phyloP scores from a whole-genome alignment of 2,888 invertebrate genomes.

The Noctua janthe region DNA sequence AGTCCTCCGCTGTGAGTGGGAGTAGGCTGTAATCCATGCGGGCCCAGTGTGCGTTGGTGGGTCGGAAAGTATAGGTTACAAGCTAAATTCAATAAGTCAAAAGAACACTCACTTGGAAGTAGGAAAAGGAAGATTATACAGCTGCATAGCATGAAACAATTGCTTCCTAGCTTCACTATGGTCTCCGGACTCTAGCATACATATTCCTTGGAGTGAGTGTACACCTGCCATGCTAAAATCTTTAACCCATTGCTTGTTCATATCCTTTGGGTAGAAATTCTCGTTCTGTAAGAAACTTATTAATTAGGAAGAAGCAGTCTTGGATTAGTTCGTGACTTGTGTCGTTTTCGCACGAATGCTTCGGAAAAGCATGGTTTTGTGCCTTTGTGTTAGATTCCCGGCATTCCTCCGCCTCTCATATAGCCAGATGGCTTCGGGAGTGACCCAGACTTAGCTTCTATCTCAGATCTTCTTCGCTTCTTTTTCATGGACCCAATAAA shows the following conservation, averaged over 20 bases:
- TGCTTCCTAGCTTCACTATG: constrained; percentile 75
- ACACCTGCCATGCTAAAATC: constrained; percentile 78
- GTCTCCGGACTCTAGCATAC: constrained; percentile 80
- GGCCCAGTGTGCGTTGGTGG: not conserved
- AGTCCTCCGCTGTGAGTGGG: not conserved
- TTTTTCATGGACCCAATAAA: not conserved
- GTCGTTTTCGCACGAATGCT: not conserved
- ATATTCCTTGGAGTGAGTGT: constrained; percentile 75
- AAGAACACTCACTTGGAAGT: constrained; percentile 41
- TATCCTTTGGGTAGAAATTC: constrained; percentile 61
- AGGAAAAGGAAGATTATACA: constrained; percentile 73
- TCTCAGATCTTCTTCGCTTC: not conserved
- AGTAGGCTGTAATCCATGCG: no score
- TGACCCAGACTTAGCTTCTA: not conserved
- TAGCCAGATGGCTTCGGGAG: not conserved
- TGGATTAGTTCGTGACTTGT: not conserved
- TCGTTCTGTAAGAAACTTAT: constrained; percentile 61
- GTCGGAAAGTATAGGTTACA: not conserved
- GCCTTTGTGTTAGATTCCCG: not conserved
- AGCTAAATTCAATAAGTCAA: not conserved
- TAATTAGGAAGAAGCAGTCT: not conserved
- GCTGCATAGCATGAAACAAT: constrained; percentile 76
- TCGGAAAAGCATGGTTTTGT: not conserved
- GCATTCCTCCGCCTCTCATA: not conserved
- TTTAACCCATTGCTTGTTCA: constrained; percentile 75